A percentile compares a stretch with the other conserved stretches of the same genome.
phyloP scores from a whole-genome alignment of 1,140 invertebrate species.

The Camponotus vicinus region DNA sequence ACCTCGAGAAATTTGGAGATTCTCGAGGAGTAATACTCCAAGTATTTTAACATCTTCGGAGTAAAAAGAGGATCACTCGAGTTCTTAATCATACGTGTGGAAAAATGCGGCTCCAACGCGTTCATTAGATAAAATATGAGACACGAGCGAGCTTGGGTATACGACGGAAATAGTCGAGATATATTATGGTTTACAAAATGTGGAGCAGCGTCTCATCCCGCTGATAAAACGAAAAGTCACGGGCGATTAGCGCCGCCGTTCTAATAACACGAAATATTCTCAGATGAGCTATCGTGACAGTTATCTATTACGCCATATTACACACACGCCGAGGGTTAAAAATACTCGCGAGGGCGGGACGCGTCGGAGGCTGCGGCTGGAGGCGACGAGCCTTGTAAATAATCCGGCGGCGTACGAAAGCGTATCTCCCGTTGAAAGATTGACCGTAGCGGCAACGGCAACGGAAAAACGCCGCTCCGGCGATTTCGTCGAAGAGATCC shows the following conservation, averaged over 20 bases:
- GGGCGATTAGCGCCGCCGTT: constrained; percentile 55
- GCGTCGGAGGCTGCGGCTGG: background rate
- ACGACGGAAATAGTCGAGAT: constrained; percentile 47
- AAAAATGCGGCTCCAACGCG: background rate
- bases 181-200: constrained; percentile 46
- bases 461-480: constrained; percentile 41
- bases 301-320: constrained; percentile 63
- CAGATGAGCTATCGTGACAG: constrained; percentile 56
- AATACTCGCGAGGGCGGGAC: constrained; percentile 39
- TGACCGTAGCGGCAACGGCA: constrained; percentile 1
- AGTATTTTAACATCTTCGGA: background rate
- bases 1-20: constrained; percentile 32
- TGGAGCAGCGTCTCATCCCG: background rate
- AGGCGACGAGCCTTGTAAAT: constrained; percentile 47
- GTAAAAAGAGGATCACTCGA: background rate
- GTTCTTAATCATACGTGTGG: background rate
- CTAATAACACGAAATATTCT: constrained; percentile 62
- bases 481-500: constrained; percentile 61
- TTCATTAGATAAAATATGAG: constrained; percentile 37
- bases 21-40: background rate
- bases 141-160: background rate
- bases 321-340: constrained; percentile 35
- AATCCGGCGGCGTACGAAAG: constrained; percentile 24
- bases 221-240: constrained; percentile 57
- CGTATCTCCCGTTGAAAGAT: constrained; percentile 38